Evolutionary conservation across 2,888 invertebrate genomes (phyloP).

Genomic region (Fabriciana adippe): DNA sequence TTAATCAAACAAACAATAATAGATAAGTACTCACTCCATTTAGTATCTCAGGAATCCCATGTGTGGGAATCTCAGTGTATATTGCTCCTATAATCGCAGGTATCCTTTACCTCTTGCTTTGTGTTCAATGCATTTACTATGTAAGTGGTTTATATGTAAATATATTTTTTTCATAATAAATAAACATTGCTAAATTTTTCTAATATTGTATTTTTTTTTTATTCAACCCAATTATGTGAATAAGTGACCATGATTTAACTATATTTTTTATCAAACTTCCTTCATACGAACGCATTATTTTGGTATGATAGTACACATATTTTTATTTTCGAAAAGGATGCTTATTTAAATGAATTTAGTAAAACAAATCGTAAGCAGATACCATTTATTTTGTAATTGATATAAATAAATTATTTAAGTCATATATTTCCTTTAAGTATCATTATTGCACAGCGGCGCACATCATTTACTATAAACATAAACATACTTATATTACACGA

Average conservation of each 20-base stretch:
- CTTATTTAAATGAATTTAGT: background rate
- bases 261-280: no score
- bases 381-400: constrained; percentile 37
- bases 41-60: no score
- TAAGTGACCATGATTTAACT: no score
- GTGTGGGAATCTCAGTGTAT: constrained; percentile 8
- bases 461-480: constrained; percentile 25
- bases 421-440: constrained; percentile 34
- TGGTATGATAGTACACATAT: no score
- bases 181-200: constrained; percentile 19
- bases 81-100: constrained; percentile 18
- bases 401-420: constrained; percentile 35
- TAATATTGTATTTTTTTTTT: background rate
- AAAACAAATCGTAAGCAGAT: constrained; percentile 35
- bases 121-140: constrained; percentile 56
- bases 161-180: constrained; percentile 44
- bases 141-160: constrained; percentile 49
- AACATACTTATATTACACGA: constrained; percentile 2
- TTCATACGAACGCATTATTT: no score
- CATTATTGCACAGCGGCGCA: constrained; percentile 36
- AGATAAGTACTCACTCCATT: no score
- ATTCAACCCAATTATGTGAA: no score
- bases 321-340: no score
- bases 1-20: no score
- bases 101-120: background rate